Evolutionary conservation across 2,797 vertebrate species (phyloP), one percentile per base, ranked within the genome.

Genomic region (Denticeps clupeoides): DNA sequence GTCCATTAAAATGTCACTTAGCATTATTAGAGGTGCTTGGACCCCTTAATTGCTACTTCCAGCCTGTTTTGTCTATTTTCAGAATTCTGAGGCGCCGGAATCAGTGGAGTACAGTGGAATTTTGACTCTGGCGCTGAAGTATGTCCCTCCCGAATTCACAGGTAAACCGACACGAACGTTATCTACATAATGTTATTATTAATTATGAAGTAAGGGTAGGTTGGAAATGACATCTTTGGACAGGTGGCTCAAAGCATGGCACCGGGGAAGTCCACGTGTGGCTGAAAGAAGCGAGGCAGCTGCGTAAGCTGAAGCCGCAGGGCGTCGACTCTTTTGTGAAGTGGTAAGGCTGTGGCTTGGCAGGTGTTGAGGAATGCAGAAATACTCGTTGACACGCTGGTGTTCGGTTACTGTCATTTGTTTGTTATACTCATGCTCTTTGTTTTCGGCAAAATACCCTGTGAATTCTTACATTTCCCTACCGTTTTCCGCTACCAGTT

Each of bases 261-360:
- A 47, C 44, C 9, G 61, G 63, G 23, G 65, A 74, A 45, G 53
- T 69, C 45, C 62, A 60, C 15, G 59, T 71, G 21, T 69, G 65
- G 64, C 48, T 68, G 52, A 60, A 58, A 2, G 67, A 69, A 28
- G 67, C 67, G 1, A 67, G 32, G 38, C 28, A 51, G n/a, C 42
- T 69, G 19, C 53, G 55, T 21, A 33, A 43, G n/a, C 27, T 66
- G 37, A 70, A 68, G 58, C 6, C 15, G 2, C 65, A 45, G 41
- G 64, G 50, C 32, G 53, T 65, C 35, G 56, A 74, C 55, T 58
- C 49, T 40, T 71, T 81, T 65, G 61, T 64, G 5, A 68, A 69
- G 49, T 68, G 53, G 47, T 62, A 41, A 65, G 60, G 65, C 43
- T 25, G 53, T 48, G 55, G 43, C 5, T 29, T 15, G 27, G n/a